Evolutionary conservation across 2,797 vertebrate species (phyloP).

Genomic region (Tiaroga cobitis): DNA sequence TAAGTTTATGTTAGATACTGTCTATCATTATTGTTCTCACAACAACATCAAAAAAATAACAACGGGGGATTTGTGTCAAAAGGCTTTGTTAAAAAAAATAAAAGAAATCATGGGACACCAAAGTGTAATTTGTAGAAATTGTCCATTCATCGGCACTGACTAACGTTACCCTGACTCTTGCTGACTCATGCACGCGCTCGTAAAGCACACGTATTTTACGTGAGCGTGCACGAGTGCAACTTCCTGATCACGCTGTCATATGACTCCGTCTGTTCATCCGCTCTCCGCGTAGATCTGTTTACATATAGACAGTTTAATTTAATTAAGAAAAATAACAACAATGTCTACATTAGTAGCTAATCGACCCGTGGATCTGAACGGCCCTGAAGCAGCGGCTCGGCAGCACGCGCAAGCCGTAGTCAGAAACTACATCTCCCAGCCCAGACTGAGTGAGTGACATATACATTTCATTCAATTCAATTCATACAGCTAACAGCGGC

Average conservation of each 20-base stretch:
- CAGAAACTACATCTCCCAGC: conserved; percentile 85
- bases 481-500: background rate
- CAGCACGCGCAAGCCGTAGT: conserved; percentile 81
- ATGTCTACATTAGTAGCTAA: conserved; percentile 80
- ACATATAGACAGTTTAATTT: background rate
- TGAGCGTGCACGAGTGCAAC: conserved; percentile 10
- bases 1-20: background rate
- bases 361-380: conserved; percentile 76
- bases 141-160: background rate
- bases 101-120: background rate
- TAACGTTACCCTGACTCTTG: background rate
- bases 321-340: conserved; percentile 21
- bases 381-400: conserved; percentile 74
- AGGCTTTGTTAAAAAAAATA: background rate
- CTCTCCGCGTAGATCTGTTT: conserved; percentile 32
- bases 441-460: conserved; percentile 78
- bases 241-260: conserved; percentile 62
- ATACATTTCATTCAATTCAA: conserved; percentile 32
- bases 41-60: background rate
- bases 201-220: conserved; percentile 4
- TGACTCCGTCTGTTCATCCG: conserved; percentile 60
- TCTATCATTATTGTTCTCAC: background rate
- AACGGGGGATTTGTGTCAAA: background rate
- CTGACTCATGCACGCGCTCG: background rate
- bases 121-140: background rate